phyloP scores from a whole-genome alignment of 2,797 vertebrate species.

The Todus mexicanus region DNA sequence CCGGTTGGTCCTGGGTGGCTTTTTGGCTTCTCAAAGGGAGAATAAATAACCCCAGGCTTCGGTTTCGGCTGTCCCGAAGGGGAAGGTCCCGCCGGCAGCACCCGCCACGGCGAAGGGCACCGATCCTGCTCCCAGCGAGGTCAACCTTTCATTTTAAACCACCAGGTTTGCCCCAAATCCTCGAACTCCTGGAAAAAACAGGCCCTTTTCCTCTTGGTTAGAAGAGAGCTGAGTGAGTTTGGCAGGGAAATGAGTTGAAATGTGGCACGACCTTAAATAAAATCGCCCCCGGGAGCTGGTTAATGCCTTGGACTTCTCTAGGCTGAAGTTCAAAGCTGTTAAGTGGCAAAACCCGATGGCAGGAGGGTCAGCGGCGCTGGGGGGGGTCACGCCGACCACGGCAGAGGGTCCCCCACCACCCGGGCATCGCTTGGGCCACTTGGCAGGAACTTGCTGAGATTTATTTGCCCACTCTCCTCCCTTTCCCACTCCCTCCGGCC shows the following conservation, averaged over 20 bases:
- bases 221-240: not conserved
- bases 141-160: too few species aligned
- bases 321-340: not conserved
- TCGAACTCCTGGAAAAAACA: too few species aligned
- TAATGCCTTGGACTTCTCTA: too few species aligned
- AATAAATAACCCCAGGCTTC: rapidly evolving
- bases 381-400: rapidly evolving
- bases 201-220: too few species aligned
- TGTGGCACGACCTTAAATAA: rapidly evolving
- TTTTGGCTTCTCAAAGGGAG: not conserved
- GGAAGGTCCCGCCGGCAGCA: not conserved
- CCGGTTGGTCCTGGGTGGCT: rapidly evolving
- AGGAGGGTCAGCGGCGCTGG: not conserved
- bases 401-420: not conserved
- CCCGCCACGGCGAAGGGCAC: not conserved
- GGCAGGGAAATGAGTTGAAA: not conserved
- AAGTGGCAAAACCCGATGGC: rapidly evolving
- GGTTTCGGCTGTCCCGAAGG: not conserved
- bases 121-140: not conserved
- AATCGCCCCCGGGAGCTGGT: not conserved
- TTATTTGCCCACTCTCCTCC: not conserved
- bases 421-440: not conserved
- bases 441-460: not conserved
- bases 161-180: too few species aligned
- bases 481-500: not conserved